Conservation (phyloP, 2,888 invertebrate species). For the Cataglyphis albicans region DNA sequence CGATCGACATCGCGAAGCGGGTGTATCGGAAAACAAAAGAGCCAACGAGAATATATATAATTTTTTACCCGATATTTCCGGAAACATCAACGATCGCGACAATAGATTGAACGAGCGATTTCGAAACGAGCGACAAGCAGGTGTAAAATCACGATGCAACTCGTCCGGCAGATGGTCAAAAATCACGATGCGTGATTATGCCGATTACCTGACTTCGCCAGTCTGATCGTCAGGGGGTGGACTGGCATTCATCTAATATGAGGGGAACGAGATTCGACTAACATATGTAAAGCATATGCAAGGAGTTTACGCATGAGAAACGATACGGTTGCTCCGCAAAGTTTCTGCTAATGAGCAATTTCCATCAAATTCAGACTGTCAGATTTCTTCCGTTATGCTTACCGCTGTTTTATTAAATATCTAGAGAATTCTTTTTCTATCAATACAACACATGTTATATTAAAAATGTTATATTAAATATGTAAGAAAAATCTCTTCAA, state of each 20-base stretch:
- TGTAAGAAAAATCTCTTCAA: not conserved
- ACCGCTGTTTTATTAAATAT: slow-evolving; percentile 11
- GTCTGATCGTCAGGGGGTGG: slow-evolving; percentile 28
- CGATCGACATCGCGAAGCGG: slow-evolving; percentile 27
- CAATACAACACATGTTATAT: not conserved
- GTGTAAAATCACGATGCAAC: slow-evolving; percentile 75
- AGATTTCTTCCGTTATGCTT: not conserved
- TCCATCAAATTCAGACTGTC: slow-evolving; percentile 26
- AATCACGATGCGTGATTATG: slow-evolving; percentile 73
- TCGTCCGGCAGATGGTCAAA: slow-evolving; percentile 73
- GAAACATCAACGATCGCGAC: slow-evolving; percentile 23
- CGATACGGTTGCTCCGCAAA: slow-evolving; percentile 1
- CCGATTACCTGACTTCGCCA: slow-evolving; percentile 57
- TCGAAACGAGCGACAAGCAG: slow-evolving; percentile 65
- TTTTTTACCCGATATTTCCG: slow-evolving; percentile 35
- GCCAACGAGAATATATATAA: slow-evolving; percentile 19
- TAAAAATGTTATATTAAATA: not conserved
- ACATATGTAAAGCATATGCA: slow-evolving; percentile 38
- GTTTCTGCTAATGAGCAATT: slow-evolving; percentile 26
- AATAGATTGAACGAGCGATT: slow-evolving; percentile 23
- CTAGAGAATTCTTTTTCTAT: not conserved
- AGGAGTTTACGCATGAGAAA: slow-evolving; percentile 53
- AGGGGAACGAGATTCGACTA: slow-evolving; percentile 35
- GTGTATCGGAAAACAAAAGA: slow-evolving; percentile 40
- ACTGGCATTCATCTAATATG: not conserved